These are phyloP conservation scores for Eulemur mongoz DNA, from an alignment of 2,797 vertebrate genomes.

Conservation along the genomic window DNA sequence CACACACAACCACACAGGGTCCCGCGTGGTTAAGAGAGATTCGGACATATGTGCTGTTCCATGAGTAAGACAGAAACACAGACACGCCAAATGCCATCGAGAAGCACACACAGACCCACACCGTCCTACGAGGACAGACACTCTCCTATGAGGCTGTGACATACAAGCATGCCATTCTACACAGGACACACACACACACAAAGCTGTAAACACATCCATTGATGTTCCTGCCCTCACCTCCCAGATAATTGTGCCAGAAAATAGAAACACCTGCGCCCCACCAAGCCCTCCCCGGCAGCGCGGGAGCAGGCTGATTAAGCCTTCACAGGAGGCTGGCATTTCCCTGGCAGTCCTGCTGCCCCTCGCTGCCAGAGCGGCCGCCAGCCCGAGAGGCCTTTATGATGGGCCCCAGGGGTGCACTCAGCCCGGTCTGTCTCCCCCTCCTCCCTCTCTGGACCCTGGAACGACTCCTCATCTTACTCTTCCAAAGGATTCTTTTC, in stretches of 20 bases:
- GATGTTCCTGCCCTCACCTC: background rate
- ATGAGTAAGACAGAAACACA: background rate
- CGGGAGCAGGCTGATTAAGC: conserved; percentile 36
- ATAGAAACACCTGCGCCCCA: conserved; percentile 56
- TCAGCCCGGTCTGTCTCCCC: background rate
- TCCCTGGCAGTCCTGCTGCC: conserved; percentile 41
- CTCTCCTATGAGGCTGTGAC: background rate
- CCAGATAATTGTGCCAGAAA: conserved; percentile 42
- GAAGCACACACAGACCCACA: background rate
- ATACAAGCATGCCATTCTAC: rapidly evolving
- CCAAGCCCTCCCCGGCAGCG: background rate
- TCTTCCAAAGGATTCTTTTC: background rate
- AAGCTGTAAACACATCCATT: background rate
- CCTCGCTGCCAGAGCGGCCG: background rate
- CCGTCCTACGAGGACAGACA: background rate
- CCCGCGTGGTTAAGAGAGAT: rapidly evolving
- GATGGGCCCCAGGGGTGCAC: background rate
- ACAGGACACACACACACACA: background rate
- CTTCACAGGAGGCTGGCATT: conserved; percentile 55
- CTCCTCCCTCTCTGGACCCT: background rate
- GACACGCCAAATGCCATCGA: background rate
- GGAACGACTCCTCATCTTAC: background rate
- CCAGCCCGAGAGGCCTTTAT: conserved; percentile 14
- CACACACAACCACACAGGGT: rapidly evolving
- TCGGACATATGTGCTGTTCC: background rate